Evolutionary conservation across 2,888 invertebrate genomes (phyloP).

Genomic region (Agelastica alni): DNA sequence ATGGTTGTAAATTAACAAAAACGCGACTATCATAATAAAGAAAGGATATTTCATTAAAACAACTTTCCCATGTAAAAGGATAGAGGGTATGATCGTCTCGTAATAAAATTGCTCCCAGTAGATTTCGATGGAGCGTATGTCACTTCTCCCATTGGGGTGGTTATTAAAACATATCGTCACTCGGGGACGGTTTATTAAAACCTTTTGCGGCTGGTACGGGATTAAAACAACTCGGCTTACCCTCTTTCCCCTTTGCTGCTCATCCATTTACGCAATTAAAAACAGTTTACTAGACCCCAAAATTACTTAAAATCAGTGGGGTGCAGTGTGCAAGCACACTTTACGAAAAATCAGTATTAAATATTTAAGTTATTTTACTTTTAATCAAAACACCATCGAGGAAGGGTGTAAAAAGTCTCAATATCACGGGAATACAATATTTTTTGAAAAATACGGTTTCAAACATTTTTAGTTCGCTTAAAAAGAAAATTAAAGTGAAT

Average conservation of each 20-base stretch:
- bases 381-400: neutral
- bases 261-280: constrained; percentile 25
- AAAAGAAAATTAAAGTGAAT: too few relatives aligned
- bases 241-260: neutral
- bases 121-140: constrained; percentile 17
- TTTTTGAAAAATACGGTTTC: too few relatives aligned
- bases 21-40: constrained; percentile 10
- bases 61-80: constrained; percentile 4
- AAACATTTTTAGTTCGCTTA: too few relatives aligned
- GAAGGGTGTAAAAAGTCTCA: too few relatives aligned
- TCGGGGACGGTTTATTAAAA: constrained; percentile 33
- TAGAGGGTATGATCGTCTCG: constrained; percentile 17
- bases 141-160: constrained; percentile 24
- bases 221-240: constrained; percentile 30
- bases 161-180: constrained; percentile 38
- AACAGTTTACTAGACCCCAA: constrained; percentile 23
- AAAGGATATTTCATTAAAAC: constrained; percentile 2
- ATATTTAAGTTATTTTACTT: neutral
- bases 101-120: constrained; percentile 26
- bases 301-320: constrained; percentile 17
- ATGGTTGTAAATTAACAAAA: neutral
- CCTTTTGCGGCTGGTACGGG: constrained; percentile 24
- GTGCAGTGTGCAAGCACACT: too few relatives aligned
- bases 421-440: too few relatives aligned
- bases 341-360: too few relatives aligned